Conservation (phyloP, 1,140 invertebrate species). For the Diuraphis noxia region DNA sequence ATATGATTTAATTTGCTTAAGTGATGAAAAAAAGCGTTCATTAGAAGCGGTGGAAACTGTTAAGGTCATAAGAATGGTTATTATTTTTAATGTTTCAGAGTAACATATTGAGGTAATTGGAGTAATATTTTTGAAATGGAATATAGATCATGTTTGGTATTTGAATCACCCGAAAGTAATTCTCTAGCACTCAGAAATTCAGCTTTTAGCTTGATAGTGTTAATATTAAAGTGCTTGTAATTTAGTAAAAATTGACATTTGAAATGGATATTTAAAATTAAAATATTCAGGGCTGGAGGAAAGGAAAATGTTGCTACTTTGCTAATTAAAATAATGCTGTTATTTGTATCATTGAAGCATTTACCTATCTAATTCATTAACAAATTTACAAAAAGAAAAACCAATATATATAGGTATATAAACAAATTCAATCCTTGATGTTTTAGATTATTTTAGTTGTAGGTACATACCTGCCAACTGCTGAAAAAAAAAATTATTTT, state of each 20-base stretch:
- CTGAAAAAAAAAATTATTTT: background rate
- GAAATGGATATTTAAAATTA: background rate
- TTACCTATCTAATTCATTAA: constrained; percentile 12
- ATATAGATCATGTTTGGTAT: background rate
- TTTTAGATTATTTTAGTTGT: no score
- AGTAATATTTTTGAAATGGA: background rate
- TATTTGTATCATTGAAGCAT: constrained; percentile 18
- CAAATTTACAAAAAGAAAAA: constrained; percentile 23
- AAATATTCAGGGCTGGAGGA: background rate
- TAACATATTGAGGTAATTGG: background rate
- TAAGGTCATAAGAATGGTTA: constrained; percentile 20
- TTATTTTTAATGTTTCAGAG: background rate
- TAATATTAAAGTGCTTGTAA: background rate
- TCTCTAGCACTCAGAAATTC: constrained; percentile 22
- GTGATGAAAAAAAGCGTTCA: constrained; percentile 2
- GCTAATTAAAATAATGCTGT: constrained; percentile 11
- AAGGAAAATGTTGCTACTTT: background rate
- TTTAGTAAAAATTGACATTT: background rate
- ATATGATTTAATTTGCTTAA: background rate
- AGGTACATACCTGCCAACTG: constrained; percentile 1
- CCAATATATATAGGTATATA: background rate
- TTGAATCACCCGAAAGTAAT: background rate
- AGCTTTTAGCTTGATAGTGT: background rate
- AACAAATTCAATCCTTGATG: no score
- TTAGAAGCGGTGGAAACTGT: background rate